phyloP scores from a whole-genome alignment of 1,140 invertebrate species.

The Penaeus japonicus region DNA sequence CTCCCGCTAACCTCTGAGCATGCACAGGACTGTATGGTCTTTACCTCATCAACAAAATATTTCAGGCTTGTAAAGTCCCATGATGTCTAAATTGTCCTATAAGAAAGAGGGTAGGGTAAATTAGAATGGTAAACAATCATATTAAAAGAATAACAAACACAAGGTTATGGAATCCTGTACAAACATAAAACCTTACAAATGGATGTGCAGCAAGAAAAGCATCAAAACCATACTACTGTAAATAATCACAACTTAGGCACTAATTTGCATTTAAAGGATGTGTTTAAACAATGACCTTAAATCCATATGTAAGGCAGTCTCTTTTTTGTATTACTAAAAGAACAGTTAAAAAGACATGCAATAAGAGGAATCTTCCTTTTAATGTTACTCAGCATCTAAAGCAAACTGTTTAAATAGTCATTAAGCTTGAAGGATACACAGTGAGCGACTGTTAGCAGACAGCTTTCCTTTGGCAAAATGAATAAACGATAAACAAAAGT shows the following conservation, averaged over 20 bases:
- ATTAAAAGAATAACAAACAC: neutral
- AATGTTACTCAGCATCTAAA: constrained; percentile 2
- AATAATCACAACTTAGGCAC: neutral
- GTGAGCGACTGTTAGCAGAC: no score
- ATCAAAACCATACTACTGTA: neutral
- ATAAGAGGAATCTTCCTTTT: neutral
- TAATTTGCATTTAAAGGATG: neutral
- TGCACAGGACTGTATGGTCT: constrained; percentile 45
- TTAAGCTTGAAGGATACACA: no score
- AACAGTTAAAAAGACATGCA: constrained; percentile 14
- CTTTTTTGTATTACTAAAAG: neutral
- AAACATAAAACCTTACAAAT: constrained; percentile 16
- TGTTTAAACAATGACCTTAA: neutral
- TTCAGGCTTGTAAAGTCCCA: constrained; percentile 83
- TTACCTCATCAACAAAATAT: constrained; percentile 80
- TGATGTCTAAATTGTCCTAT: constrained; percentile 81
- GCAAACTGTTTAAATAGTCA: no score
- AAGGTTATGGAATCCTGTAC: constrained; percentile 4
- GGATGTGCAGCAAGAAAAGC: constrained; percentile 3
- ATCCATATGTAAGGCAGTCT: constrained; percentile 20
- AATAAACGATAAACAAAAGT: no score
- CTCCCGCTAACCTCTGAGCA: constrained; percentile 31
- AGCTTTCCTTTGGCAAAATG: no score
- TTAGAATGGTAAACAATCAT: neutral
- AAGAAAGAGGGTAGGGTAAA: constrained; percentile 53